Percentiles rank a stretch among this genome's conserved stretches.
Conservation (phyloP, 2,888 invertebrate species). For the Nezara viridula region DNA sequence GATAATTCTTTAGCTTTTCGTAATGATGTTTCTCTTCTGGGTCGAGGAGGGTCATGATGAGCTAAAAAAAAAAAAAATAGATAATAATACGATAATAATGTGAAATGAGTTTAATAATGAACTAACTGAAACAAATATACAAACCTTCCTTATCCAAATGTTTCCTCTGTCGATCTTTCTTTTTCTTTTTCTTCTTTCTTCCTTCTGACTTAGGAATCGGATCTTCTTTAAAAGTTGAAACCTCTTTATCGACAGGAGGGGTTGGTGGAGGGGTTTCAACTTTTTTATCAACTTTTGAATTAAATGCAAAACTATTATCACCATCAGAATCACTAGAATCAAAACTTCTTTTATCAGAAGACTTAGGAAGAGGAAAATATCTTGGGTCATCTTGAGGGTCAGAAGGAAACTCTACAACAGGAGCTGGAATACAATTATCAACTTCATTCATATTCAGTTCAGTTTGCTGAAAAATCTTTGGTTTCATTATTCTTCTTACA, state of each 20-base stretch:
- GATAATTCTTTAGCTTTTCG: conserved; percentile 79
- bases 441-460: not conserved
- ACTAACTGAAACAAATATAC: conserved; percentile 8
- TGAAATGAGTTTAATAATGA: not conserved
- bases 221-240: not conserved
- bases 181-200: conserved; percentile 49
- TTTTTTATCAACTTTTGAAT: conserved; percentile 39
- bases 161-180: conserved; percentile 54
- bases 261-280: conserved; percentile 46
- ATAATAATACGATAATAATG: not conserved
- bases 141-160: conserved; percentile 34
- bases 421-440: conserved; percentile 69
- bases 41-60: conserved; percentile 67
- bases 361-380: conserved; percentile 81
- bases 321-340: conserved; percentile 78
- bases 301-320: conserved; percentile 71
- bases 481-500: conserved; percentile 14
- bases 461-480: not conserved
- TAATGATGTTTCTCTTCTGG: conserved; percentile 75
- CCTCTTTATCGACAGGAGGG: not conserved
- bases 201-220: not conserved
- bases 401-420: conserved; percentile 68
- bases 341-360: conserved; percentile 73
- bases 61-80: conserved; percentile 51
- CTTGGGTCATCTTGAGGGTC: conserved; percentile 79